phyloP scores from a whole-genome alignment of 2,888 invertebrate species.

The Labia minor region DNA sequence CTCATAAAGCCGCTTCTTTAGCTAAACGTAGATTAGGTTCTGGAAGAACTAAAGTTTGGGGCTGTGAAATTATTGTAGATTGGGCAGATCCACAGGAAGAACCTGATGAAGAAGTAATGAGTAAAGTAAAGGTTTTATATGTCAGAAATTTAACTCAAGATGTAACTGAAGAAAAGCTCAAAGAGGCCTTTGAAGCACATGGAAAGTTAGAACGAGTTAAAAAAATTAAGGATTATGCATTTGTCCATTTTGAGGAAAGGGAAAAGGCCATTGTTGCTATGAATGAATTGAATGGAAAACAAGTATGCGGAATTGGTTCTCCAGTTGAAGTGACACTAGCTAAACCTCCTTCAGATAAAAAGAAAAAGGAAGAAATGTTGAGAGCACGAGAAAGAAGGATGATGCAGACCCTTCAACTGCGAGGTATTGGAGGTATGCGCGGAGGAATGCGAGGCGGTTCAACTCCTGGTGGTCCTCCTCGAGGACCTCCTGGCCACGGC shows the following conservation, averaged over 20 bases:
- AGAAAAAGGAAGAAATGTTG: constrained; percentile 40
- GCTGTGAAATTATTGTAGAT: constrained; percentile 48
- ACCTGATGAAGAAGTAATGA: constrained; percentile 48
- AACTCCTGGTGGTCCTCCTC: background rate
- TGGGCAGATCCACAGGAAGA: constrained; percentile 54
- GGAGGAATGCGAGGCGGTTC: background rate
- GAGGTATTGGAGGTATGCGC: constrained; percentile 19
- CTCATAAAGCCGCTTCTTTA: constrained; percentile 49
- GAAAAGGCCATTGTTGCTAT: constrained; percentile 40
- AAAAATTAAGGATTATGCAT: constrained; percentile 51
- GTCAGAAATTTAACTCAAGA: constrained; percentile 46
- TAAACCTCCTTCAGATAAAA: constrained; percentile 48
- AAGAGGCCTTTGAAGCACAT: constrained; percentile 42
- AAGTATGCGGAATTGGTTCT: constrained; percentile 34
- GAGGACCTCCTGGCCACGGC: background rate
- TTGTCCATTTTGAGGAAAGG: constrained; percentile 49
- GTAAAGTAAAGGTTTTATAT: constrained; percentile 51
- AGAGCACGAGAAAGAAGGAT: constrained; percentile 35
- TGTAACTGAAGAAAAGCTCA: constrained; percentile 46
- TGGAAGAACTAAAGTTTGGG: constrained; percentile 45
- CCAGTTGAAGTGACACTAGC: constrained; percentile 45
- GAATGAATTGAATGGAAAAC: constrained; percentile 34
- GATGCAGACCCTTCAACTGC: constrained; percentile 29
- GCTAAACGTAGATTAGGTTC: constrained; percentile 45
- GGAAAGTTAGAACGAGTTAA: constrained; percentile 49